Evolutionary conservation across 1,140 invertebrate species (phyloP).

Genomic region (Macrosteles quadrilineatus): DNA sequence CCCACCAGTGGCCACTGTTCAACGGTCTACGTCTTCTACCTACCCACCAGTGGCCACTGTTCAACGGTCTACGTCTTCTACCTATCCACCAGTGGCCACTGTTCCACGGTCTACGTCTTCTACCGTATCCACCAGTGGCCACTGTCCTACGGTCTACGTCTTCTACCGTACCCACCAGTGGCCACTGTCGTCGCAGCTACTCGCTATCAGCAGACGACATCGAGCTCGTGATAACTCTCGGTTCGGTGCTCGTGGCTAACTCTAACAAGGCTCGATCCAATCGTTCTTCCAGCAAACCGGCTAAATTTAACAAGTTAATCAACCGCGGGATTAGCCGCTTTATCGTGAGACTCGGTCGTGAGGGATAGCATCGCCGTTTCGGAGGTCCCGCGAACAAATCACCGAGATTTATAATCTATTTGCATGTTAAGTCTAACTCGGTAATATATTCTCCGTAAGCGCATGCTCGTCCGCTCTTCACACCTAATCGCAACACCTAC

Average conservation of each 20-base stretch:
- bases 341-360: neutral
- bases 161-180: too few species aligned
- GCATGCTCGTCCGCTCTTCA: constrained; percentile 2
- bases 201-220: constrained; percentile 12
- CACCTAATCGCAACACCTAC: constrained; percentile 10
- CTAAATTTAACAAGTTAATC: constrained; percentile 17
- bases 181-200: too few species aligned
- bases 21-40: too few species aligned
- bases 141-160: too few species aligned
- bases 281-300: constrained; percentile 13
- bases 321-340: neutral
- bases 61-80: too few species aligned
- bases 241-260: neutral
- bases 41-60: too few species aligned
- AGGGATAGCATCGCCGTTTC: constrained; percentile 1
- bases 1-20: too few species aligned
- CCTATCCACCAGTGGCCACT: too few species aligned
- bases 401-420: constrained; percentile 16
- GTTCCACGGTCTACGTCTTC: too few species aligned
- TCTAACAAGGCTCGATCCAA: constrained; percentile 4
- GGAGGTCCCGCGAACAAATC: constrained; percentile 13
- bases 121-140: too few species aligned
- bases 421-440: constrained; percentile 8
- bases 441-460: constrained; percentile 7
- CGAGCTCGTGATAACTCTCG: too few species aligned